Percentiles rank a stretch among this genome's conserved stretches.
phyloP scores from a whole-genome alignment of 1,140 invertebrate genomes.

The Orchestia grillus region DNA sequence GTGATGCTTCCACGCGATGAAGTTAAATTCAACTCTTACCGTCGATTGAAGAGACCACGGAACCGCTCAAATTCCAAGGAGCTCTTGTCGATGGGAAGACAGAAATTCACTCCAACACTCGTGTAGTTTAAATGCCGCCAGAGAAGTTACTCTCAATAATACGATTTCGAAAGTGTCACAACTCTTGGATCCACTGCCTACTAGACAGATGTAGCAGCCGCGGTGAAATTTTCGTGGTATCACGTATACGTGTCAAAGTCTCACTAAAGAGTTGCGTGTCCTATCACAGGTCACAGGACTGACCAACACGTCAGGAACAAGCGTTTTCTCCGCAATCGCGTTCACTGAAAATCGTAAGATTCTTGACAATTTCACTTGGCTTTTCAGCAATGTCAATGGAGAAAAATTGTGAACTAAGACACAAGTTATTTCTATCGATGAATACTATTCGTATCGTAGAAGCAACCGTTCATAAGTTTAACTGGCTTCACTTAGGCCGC shows the following conservation, averaged over 20 bases:
- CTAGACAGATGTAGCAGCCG: background rate
- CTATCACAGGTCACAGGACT: background rate
- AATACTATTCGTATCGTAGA: background rate
- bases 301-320: background rate
- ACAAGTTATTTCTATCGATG: background rate
- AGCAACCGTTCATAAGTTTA: constrained; percentile 8
- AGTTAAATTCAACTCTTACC: background rate
- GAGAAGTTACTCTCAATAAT: background rate
- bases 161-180: background rate
- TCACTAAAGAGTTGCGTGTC: background rate
- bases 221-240: background rate
- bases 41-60: background rate
- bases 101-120: background rate
- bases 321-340: background rate
- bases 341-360: background rate
- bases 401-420: background rate
- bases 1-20: background rate
- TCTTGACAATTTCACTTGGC: too few relatives aligned
- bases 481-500: background rate
- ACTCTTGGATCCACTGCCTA: background rate
- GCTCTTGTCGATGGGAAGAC: background rate
- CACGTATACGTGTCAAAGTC: background rate
- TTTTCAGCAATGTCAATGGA: background rate
- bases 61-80: background rate
- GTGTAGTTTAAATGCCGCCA: background rate